phyloP scores from a whole-genome alignment of 2,113 vertebrate genomes.

The Callocephalon fimbriatum region DNA sequence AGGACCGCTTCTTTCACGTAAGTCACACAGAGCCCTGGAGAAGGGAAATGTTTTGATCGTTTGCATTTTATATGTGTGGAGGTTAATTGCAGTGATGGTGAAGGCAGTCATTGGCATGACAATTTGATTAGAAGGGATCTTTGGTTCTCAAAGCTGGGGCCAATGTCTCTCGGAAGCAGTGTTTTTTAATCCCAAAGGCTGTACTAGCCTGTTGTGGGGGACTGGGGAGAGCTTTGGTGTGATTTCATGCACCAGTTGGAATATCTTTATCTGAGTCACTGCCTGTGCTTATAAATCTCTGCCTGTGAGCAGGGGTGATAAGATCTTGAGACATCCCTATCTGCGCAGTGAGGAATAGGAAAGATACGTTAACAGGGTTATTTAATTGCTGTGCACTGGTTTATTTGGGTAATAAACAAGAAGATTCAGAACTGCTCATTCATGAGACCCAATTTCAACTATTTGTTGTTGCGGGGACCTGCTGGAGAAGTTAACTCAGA shows the following conservation, averaged over 20 bases:
- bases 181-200: neutral
- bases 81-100: slow-evolving; percentile 8
- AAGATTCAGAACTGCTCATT: neutral
- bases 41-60: neutral
- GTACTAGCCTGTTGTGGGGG: neutral
- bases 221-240: neutral
- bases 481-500: neutral
- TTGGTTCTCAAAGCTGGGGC: neutral
- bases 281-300: neutral
- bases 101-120: neutral
- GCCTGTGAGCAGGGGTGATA: neutral
- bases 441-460: neutral
- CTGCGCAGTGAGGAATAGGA: neutral
- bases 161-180: neutral
- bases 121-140: slow-evolving; percentile 11
- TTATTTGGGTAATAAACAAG: neutral
- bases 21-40: neutral
- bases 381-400: neutral
- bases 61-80: neutral
- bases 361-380: neutral
- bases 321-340: neutral
- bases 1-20: neutral
- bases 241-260: slow-evolving; percentile 41
- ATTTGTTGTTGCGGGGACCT: neutral
- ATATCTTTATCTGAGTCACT: neutral